Evolutionary conservation across 2,797 vertebrate genomes (phyloP).

Genomic region (Pseudochirops cupreus): DNA sequence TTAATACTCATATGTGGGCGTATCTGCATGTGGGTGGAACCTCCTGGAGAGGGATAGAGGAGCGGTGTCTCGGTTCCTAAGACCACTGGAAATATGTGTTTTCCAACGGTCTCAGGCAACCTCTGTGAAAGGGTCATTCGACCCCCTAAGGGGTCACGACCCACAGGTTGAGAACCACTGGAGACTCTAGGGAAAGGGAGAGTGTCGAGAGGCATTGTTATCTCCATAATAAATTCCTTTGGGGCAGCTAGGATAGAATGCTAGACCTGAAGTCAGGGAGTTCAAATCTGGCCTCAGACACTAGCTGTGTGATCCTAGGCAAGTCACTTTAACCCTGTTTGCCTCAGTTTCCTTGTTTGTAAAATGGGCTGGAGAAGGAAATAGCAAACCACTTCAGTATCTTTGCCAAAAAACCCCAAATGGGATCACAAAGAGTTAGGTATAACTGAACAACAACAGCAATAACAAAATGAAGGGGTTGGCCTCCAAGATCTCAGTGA

Average conservation of each 20-base stretch:
- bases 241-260: neutral
- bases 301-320: neutral
- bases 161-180: no score
- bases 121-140: no score
- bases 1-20: no score
- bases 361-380: neutral
- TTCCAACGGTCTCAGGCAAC: no score
- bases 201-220: neutral
- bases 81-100: no score
- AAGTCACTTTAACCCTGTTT: neutral
- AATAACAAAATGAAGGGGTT: neutral
- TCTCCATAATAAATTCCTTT: neutral
- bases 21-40: no score
- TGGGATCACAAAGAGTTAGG: neutral
- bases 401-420: neutral
- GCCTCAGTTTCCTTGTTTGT: neutral
- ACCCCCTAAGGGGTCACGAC: no score
- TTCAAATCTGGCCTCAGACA: slow-evolving; percentile 9
- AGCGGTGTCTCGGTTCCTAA: no score
- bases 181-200: neutral
- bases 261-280: neutral
- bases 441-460: neutral
- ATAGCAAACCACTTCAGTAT: neutral
- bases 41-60: no score
- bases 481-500: neutral